These are phyloP conservation scores for Scelioninae gen. 2 DNA, from an alignment of 2,888 invertebrate genomes.

Conservation along the genomic window DNA sequence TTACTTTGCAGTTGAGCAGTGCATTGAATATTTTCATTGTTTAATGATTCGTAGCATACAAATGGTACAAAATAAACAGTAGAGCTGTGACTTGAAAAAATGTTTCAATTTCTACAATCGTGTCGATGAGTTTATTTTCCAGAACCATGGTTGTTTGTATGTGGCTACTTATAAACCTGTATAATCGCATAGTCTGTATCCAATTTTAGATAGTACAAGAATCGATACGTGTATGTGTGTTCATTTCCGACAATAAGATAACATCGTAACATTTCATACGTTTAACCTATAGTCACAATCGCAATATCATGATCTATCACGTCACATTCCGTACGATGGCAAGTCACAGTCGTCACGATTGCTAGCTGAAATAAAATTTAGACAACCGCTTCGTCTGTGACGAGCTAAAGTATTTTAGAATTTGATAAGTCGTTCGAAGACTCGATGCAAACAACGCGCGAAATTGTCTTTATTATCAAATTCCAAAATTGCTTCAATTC, in stretches of 20 bases:
- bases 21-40: too few species aligned
- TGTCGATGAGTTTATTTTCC: constrained; percentile 42
- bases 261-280: constrained; percentile 53
- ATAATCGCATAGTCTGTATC: constrained; percentile 47
- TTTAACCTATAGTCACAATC: constrained; percentile 38
- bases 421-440: constrained; percentile 16
- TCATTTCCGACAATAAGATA: constrained; percentile 55
- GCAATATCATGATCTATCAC: constrained; percentile 35
- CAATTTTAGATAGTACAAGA: constrained; percentile 51
- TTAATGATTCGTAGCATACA: too few species aligned
- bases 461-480: constrained; percentile 20
- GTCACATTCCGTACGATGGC: constrained; percentile 16
- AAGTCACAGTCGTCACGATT: constrained; percentile 27
- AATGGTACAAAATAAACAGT: too few species aligned
- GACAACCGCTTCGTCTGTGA: constrained; percentile 27
- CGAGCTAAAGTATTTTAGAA: constrained; percentile 12
- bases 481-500: constrained; percentile 25
- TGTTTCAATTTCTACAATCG: constrained; percentile 39
- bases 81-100: too few species aligned
- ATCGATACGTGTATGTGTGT: constrained; percentile 58
- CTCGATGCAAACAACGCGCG: constrained; percentile 3
- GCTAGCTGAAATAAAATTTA: too few species aligned
- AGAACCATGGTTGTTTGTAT: constrained; percentile 54
- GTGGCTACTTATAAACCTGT: constrained; percentile 51
- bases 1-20: too few species aligned